A percentile compares a stretch with the other conserved stretches of the same genome.
Evolutionary conservation across 1,140 invertebrate species (phyloP).

Genomic region (Choristoneura fumiferana): DNA sequence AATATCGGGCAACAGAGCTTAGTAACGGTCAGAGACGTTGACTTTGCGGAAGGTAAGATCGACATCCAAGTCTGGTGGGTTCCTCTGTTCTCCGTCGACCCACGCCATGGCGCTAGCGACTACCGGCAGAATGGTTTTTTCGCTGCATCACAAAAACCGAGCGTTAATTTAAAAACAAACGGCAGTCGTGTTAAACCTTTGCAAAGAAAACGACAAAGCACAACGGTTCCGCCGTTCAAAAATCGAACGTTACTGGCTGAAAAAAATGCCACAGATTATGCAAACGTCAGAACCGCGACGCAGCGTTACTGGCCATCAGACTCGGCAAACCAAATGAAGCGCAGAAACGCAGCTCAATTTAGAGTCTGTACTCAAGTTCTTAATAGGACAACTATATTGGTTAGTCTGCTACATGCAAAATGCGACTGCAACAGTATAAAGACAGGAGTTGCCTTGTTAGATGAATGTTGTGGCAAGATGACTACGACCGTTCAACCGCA

Average conservation of each 20-base stretch:
- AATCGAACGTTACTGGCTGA: not conserved
- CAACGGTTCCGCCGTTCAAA: no score
- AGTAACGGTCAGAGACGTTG: conserved; percentile 46
- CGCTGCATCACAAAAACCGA: conserved; percentile 60
- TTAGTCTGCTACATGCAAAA: no score
- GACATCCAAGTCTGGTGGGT: conserved; percentile 45
- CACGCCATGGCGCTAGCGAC: conserved; percentile 69
- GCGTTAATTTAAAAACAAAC: conserved; percentile 21
- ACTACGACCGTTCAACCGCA: no score
- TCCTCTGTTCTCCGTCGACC: conserved; percentile 51
- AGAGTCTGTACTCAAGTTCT: no score
- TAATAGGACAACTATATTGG: no score
- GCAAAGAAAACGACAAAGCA: no score
- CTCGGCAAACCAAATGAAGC: no score
- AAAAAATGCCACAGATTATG: not conserved
- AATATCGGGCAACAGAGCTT: conserved; percentile 52
- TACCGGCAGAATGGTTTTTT: conserved; percentile 63
- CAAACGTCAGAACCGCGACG: not conserved
- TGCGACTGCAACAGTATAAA: no score
- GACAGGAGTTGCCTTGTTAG: no score
- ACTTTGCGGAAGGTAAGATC: conserved; percentile 53
- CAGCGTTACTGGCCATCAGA: no score
- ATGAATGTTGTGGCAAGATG: no score
- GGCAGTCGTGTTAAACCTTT: not conserved
- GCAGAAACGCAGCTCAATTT: no score